Evolutionary conservation across 37 sponge, comb jelly and placozoan genomes (phyloP).

Genomic region (Axinella damicornis): DNA sequence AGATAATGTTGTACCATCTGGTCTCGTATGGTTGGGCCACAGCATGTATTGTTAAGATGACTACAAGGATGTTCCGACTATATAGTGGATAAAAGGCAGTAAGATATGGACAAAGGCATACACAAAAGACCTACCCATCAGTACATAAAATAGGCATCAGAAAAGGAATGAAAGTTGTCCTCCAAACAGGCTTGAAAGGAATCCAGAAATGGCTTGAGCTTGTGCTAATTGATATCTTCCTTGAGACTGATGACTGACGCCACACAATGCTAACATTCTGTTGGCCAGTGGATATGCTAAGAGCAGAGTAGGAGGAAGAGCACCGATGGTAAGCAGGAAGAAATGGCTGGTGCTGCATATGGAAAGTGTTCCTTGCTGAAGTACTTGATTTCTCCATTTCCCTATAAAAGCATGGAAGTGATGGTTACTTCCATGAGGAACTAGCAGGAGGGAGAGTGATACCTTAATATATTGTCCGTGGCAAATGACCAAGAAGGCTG

Average conservation of each 20-base stretch:
- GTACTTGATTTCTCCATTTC: constrained; percentile 32
- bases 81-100: background rate
- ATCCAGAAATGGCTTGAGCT: constrained; percentile 52
- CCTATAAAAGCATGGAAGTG: background rate
- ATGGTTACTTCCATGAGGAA: background rate
- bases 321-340: constrained; percentile 12
- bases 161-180: constrained; percentile 47
- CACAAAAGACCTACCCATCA: background rate
- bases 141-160: constrained; percentile 54
- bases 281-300: constrained; percentile 14
- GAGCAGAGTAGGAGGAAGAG: constrained; percentile 22
- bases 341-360: constrained; percentile 56
- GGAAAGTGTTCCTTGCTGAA: constrained; percentile 36
- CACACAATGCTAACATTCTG: constrained; percentile 8
- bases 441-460: constrained; percentile 6
- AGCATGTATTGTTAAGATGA: constrained; percentile 25
- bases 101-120: background rate
- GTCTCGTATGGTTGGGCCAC: constrained; percentile 46
- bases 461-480: constrained; percentile 29
- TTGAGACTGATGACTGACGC: background rate
- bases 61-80: background rate
- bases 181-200: constrained; percentile 39
- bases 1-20: constrained; percentile 40
- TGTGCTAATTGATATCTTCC: constrained; percentile 12
- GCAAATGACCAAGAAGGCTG: constrained; percentile 37